Evolutionary conservation across 2,888 invertebrate species (phyloP).

Genomic region (Agapostemon virescens): DNA sequence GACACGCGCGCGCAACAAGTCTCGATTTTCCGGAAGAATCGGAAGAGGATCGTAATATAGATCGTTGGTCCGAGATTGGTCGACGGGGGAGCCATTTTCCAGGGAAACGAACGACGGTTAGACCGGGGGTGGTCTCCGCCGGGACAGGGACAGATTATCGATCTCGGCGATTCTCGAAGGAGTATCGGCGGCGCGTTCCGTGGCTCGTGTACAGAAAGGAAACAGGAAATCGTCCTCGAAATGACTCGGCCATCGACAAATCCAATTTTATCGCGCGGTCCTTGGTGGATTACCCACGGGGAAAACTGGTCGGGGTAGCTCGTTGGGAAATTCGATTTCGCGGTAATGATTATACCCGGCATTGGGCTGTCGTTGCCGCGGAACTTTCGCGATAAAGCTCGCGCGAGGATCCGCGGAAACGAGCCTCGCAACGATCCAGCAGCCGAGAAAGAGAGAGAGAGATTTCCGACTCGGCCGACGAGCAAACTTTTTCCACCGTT

Average conservation of each 20-base stretch:
- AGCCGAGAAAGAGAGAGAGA: no score
- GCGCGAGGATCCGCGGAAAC: background rate
- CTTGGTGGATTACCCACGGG: conserved; percentile 60
- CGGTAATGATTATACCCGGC: conserved; percentile 51
- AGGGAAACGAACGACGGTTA: background rate
- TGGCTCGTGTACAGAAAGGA: conserved; percentile 35
- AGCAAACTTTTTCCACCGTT: background rate
- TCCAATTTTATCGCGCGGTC: conserved; percentile 60
- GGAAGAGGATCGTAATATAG: background rate
- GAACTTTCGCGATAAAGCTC: conserved; percentile 52
- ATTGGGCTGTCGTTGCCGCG: conserved; percentile 52
- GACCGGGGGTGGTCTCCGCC: background rate
- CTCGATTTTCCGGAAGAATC: background rate
- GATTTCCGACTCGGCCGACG: background rate
- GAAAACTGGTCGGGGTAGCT: conserved; percentile 61
- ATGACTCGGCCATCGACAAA: conserved; percentile 54
- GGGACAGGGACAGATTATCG: background rate
- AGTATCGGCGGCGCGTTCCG: conserved; percentile 15
- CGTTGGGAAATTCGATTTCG: conserved; percentile 60
- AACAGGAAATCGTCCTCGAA: conserved; percentile 60
- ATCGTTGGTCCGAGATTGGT: background rate
- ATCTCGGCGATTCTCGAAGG: conserved; percentile 40
- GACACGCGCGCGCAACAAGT: background rate
- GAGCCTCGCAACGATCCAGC: background rate
- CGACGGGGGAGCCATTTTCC: background rate